phyloP scores from a whole-genome alignment of 2,113 vertebrate species.

The Balaeniceps rex region DNA sequence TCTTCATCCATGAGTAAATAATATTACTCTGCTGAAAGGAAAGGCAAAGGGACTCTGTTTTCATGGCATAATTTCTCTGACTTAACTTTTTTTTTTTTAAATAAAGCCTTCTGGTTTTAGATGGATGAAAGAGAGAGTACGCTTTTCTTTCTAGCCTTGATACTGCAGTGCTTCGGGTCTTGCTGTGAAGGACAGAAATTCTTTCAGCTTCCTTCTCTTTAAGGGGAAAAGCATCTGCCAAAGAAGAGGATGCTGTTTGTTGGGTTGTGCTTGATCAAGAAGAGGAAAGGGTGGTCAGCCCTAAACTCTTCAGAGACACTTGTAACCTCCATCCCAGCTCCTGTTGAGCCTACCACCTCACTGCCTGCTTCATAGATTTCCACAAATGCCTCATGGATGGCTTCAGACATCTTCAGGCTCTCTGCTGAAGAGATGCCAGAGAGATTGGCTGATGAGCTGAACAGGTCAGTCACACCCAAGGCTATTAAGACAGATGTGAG shows the following conservation, averaged over 20 bases:
- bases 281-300: constrained; percentile 67
- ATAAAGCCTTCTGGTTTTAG: neutral
- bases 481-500: constrained; percentile 16
- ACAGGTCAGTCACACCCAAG: constrained; percentile 35
- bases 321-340: neutral
- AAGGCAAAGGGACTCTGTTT: neutral
- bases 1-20: neutral
- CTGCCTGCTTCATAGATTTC: constrained; percentile 70
- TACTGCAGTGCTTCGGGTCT: constrained; percentile 12
- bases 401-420: constrained; percentile 61
- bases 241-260: constrained; percentile 58
- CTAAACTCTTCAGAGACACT: constrained; percentile 33
- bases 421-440: constrained; percentile 70
- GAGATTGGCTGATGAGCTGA: constrained; percentile 24
- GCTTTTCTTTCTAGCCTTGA: neutral
- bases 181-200: neutral
- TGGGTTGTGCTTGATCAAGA: neutral
- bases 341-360: neutral
- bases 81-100: neutral
- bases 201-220: neutral
- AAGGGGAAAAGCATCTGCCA: constrained; percentile 69
- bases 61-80: neutral
- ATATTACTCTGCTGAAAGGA: neutral
- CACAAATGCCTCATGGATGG: constrained; percentile 62
- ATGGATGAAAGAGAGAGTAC: neutral